Evolutionary conservation across 2,113 vertebrate species (phyloP), one percentile per base, ranked within the genome.

Genomic region (Pterophyllum scalare): DNA sequence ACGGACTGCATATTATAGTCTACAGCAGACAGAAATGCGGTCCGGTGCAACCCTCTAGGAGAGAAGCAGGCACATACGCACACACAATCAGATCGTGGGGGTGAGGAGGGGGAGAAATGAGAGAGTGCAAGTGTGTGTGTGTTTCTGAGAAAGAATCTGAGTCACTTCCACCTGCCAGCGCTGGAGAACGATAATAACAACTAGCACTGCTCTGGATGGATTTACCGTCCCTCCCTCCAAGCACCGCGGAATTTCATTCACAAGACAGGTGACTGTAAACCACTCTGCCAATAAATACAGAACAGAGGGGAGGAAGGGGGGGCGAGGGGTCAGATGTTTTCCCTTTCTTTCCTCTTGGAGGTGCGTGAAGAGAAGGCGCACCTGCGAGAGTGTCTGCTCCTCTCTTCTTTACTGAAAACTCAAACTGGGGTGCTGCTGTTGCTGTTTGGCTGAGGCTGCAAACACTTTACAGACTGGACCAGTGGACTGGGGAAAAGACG

Each of bases 81-180:
- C 17, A 81, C 12, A 80, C 15, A 20, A 12, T 75, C n/a, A 62
- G 38, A 15, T 59, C 59, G 65, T 35, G 59, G 57, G 54, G 56
- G 46, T 31, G 57, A 26, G 28, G 78, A 56, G 61, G 59, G 43
- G 81, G 20, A 59, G 57, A 28, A 28, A 76, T 72, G 19, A 58
- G 52, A 11, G 17, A 10, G 33, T 9, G 67, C 10, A 62, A 8
- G 79, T 61, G 85, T 82, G n/a, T 19, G 56, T 28, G 79, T 19
- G 26, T 14, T 31, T 60, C 26, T 60, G 26, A 60, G 59, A 90
- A 78, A 87, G 83, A 87, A 52, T 86, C 76, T 87, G 83, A 89
- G 52, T 76, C 89, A 87, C 87, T 91, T 90, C 83, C 91, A 80
- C 54, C 81, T 84, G 89, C 75, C 85, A 79, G 59, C 77, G 81